Evolutionary conservation across 1,140 invertebrate species (phyloP), one percentile per base, ranked within the genome.

Genomic region (Drosophila fuyamai): DNA sequence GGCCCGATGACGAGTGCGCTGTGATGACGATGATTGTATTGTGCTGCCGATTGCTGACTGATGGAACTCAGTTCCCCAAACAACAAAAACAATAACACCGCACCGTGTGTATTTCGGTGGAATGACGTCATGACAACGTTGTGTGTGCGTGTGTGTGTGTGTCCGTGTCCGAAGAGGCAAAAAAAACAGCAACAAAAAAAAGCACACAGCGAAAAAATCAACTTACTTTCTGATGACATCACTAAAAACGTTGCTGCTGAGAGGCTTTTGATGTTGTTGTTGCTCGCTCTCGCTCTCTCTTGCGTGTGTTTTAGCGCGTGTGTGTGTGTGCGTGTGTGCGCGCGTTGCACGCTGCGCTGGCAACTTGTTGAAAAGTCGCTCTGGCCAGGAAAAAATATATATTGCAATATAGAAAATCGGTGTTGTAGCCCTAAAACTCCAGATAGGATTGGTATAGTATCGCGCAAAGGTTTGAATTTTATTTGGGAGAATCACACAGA

Each of bases 221-320:
- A 88, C 84, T 88, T 88, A 88, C 84, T 89, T 89, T 89, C 85
- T 89, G 84, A 89, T 89, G 84, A 89, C 84, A 89, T 89, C 84
- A 89, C 85, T 89, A 90, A 89, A 85, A 89, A 84, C 85, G 84
- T 84, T 84, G 81, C 81, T 81, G 65, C 65, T 75, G 32, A 68
- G 46, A 62, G 59, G 62, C 53, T 58, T 56, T 77, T 81, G 78
- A 81, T 81, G 77, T 65, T 81, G 76, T 78, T 82, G 81, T 76
- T 40, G 68, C 81, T 81, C 77, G 56, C 81, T 67, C 81, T 65
- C 76, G 55, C 41, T 72, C 78, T 78, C 65, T 76, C 58, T 62
- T 47, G 62, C 63, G 84, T 60, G 59, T 60, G 18, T 62, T 66
- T 81, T 36, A 13, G 14, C 9, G 8, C 40, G 29, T 18, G 36